Evolutionary conservation across 2,888 invertebrate species (phyloP), one percentile per base, ranked within the genome.

Genomic region (Eupithecia pulchellata): DNA sequence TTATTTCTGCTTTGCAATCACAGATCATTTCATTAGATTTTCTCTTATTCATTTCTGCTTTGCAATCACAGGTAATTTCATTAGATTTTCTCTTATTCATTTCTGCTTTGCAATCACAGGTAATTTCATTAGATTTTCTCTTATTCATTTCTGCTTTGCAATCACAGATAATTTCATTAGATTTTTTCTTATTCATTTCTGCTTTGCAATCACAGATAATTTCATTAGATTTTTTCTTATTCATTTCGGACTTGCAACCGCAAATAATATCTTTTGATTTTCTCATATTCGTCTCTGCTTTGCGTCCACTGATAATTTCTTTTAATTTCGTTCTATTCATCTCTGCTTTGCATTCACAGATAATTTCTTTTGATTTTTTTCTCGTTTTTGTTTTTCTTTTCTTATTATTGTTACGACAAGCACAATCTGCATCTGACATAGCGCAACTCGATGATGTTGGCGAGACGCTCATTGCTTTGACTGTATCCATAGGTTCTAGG

Each of bases 401-500:
- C 55, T 47, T 71, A 1, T 27, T 11, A 71, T 65, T 27, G 17
- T 75, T 25, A 25, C 17, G 14, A 39, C 64, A 4, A 69, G 60
- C 52, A 65, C 69, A 11, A n/a, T 61, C 32, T 61, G 66, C 61
- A 39, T 77, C 68, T 61, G 74, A 74, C 72, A 74, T 77, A 34
- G 55, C 61, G 11, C 11, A 42, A 34, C 66, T 74, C 6, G 66
- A 52, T n/a, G 70, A 66, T 62, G 27, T 52, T 64, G 68, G 61
- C 39, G 27, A 4, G 30, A 58, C 52, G 32, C 34, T 63, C 52
- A 65, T 55, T 69, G 52, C 64, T 30, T 64, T 60, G 58, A 30
- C 34, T 29, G 25, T 42, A 42, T 66, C 66, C 57, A 71, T 74
- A 4, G 75, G n/a, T 17, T 47, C 64, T 73, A 86, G 87, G 57